Evolutionary conservation across 2,797 vertebrate genomes (phyloP), one percentile per base, ranked within the genome.

Genomic region (Myotis vivesi): DNA sequence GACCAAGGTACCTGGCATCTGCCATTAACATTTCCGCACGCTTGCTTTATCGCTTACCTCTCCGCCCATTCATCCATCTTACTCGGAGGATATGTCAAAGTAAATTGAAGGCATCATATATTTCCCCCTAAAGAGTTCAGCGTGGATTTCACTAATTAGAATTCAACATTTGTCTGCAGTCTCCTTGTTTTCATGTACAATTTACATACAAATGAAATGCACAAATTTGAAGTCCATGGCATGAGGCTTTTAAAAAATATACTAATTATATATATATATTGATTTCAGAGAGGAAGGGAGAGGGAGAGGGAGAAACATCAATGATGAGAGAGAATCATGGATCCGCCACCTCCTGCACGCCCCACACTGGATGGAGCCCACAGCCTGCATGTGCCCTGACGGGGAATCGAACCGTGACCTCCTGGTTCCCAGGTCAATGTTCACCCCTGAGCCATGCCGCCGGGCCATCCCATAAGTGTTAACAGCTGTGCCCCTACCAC

Each of bases 31-130:
- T 72, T 80, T 87, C 46, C 46, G 44, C 73, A 3, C 11, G 44
- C 36, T 22, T 20, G 44, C 62, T 89, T 66, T 93, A 49, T 72
- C 36, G 62, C 28, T 3, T 55, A 33, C 3, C 28, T 30, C 15
- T 36, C 64, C 15, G 10, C 20, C 49, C 41, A 83, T 33, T 72
- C 80, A 82, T 71, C 69, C 64, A 19, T 64, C 55, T 66, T 80
- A 72, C 81, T 85, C 36, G 71, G 66, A 33, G 10, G 8, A 20
- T 38, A 69, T 66, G 33, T 77, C 64, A 80, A 64, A 91, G 69
- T 68, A 92, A 86, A 57, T 64, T 19, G 71, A 77, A 93, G 62
- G 33, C 22, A 41, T 82, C 82, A 33, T 93, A 53, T 71, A 87
- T 57, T 84, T 36, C 5, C 82, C 30, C 55, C 64, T 55, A 81